Percentiles rank a stretch among this genome's conserved stretches.
Evolutionary conservation across 2,797 vertebrate genomes (phyloP).

Genomic region (Tarsius wallacei): DNA sequence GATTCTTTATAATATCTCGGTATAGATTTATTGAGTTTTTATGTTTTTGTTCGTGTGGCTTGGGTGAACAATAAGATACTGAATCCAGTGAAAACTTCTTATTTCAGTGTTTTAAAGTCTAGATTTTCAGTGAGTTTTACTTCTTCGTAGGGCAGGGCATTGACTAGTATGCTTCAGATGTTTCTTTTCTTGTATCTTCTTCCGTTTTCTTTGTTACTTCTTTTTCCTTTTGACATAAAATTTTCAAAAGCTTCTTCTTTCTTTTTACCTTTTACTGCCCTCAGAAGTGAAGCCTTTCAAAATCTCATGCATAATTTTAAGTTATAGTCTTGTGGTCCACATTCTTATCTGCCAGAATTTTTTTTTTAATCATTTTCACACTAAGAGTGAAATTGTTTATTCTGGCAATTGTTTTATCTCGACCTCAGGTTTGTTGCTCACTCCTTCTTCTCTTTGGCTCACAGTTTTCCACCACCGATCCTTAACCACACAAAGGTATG

Average conservation of each 20-base stretch:
- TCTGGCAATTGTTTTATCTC: not conserved
- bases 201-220: not conserved
- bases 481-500: not conserved
- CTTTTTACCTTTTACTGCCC: not conserved
- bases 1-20: not conserved
- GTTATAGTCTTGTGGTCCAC: not conserved
- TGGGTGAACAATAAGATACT: not conserved
- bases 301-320: not conserved
- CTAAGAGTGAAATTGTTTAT: not conserved
- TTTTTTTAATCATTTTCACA: not conserved
- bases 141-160: not conserved
- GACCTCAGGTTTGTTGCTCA: not conserved
- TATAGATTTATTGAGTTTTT: not conserved
- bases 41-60: not conserved
- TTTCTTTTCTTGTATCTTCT: not conserved
- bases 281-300: not conserved
- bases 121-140: not conserved
- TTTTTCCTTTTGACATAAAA: not conserved
- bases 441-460: not conserved
- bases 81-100: not conserved
- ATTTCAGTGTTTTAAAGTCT: not conserved
- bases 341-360: not conserved
- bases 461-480: not conserved
- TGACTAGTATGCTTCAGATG: not conserved
- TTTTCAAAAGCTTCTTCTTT: not conserved